Evolutionary conservation across 2,888 invertebrate genomes (phyloP), one percentile per base, ranked within the genome.

Genomic region (Chloroclystis v-ata): DNA sequence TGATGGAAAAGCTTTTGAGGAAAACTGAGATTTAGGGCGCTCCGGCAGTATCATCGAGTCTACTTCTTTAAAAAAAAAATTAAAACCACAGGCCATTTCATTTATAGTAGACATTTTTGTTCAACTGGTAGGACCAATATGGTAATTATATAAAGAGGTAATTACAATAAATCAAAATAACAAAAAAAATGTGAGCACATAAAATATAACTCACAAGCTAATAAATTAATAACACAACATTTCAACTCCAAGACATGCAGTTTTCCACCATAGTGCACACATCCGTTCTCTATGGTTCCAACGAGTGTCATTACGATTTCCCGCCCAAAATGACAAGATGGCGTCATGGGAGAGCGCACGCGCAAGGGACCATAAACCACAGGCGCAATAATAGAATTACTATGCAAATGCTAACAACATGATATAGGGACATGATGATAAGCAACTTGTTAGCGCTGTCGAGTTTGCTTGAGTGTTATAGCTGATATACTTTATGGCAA

Each of bases 331-430:
- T 65, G 61, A 48, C 56, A 75, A 74, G 70, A 77, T 71, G 67
- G 73, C 78, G 81, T 86, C 83, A 85, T 87, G 86, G 86, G 86
- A 87, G 85, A 85, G 60, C 54, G 78, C 60, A 57, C 57, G 49
- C 33, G 57, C 72, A 77, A 61, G 76, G 75, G 61, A 78, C 63
- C 84, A 85, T 86, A 85, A 79, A 82, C 78, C 85, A 84, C 84
- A 66, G 65, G 60, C 52, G 58, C 62, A 67, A 66, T 72, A 70
- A 67, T 52, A 56, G 49, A 59, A 59, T 59, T 59, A 56, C 59
- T 39, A 42, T 46, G 51, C 54, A 43, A 43, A 52, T 43, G 50
- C 33, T 57, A 48, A 50, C 42, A 40, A 44, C 37, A 44, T 43
- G 38, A 39, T 37, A 37, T 7, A 37, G 25, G 12, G 30, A 30